Percentiles rank a stretch among this genome's conserved stretches.
Evolutionary conservation across 2,797 vertebrate species (phyloP).

Genomic region (Typhlichthys eigenmanni): DNA sequence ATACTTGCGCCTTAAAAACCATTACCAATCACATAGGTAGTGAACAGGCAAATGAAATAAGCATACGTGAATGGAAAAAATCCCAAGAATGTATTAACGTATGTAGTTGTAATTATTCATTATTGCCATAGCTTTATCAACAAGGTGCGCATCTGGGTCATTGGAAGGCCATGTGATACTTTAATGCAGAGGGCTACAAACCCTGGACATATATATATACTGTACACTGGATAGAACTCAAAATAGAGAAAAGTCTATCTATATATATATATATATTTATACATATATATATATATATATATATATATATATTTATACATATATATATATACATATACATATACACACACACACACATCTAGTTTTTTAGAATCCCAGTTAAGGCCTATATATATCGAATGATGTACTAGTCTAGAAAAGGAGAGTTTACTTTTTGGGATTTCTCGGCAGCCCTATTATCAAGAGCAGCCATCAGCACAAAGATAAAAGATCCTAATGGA

Average conservation of each 20-base stretch:
- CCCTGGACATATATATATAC: constrained; percentile 2
- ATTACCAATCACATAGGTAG: constrained; percentile 26
- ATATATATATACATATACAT: background rate
- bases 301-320: background rate
- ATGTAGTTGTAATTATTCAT: constrained; percentile 5
- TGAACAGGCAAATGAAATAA: constrained; percentile 5
- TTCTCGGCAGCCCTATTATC: constrained; percentile 79
- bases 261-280: background rate
- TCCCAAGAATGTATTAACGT: constrained; percentile 6
- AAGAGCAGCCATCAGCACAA: constrained; percentile 78
- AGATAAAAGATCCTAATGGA: constrained; percentile 81
- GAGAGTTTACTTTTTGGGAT: constrained; percentile 78
- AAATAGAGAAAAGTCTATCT: constrained; percentile 29
- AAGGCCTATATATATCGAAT: constrained; percentile 9
- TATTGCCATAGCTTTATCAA: constrained; percentile 20
- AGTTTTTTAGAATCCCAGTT: constrained; percentile 29
- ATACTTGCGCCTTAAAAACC: constrained; percentile 46
- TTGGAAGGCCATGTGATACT: constrained; percentile 13
- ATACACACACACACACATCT: constrained; percentile 2
- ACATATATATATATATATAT: background rate
- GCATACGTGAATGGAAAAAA: too few relatives aligned
- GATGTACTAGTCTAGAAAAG: constrained; percentile 62
- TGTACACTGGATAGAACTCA: constrained; percentile 7
- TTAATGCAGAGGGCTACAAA: constrained; percentile 15
- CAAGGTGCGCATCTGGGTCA: background rate